phyloP scores from a whole-genome alignment of 2,888 invertebrate genomes.

The Heteropelma amictum region DNA sequence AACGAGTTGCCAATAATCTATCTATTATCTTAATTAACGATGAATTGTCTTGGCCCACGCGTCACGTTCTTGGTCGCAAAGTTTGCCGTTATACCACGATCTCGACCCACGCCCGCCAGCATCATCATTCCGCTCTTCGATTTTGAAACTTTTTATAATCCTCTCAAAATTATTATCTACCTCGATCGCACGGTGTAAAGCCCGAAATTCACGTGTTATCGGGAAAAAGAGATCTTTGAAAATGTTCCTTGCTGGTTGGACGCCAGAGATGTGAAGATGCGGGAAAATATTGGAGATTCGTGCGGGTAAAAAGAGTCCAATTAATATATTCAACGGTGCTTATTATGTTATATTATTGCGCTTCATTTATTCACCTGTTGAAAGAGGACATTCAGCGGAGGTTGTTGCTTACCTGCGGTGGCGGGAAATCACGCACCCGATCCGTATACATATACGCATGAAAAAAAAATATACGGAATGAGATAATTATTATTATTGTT shows the following conservation, averaged over 20 bases:
- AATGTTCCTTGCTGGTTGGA: no score
- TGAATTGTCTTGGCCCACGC: constrained; percentile 74
- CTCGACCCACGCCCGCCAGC: constrained; percentile 42
- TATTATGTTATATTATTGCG: constrained; percentile 1
- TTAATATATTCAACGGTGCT: not conserved
- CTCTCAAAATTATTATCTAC: constrained; percentile 9
- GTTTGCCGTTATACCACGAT: constrained; percentile 9
- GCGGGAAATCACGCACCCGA: constrained; percentile 13
- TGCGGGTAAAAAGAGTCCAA: not conserved
- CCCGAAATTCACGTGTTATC: constrained; percentile 32
- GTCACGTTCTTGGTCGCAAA: constrained; percentile 42
- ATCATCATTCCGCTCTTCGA: constrained; percentile 40
- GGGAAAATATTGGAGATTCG: constrained; percentile 1
- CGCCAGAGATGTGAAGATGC: not conserved
- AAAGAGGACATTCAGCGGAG: constrained; percentile 64
- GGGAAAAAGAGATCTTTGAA: constrained; percentile 15
- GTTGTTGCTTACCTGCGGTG: constrained; percentile 64
- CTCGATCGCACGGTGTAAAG: constrained; percentile 1
- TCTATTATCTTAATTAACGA: constrained; percentile 75
- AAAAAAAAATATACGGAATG: constrained; percentile 2
- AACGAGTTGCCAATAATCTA: constrained; percentile 66
- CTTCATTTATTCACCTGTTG: constrained; percentile 27
- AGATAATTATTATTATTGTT: constrained; percentile 11
- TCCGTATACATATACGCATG: constrained; percentile 17
- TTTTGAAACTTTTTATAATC: constrained; percentile 15